Percentiles rank a stretch among this genome's conserved stretches.
phyloP scores from a whole-genome alignment of 2,797 vertebrate genomes.

The Denticeps clupeoides region DNA sequence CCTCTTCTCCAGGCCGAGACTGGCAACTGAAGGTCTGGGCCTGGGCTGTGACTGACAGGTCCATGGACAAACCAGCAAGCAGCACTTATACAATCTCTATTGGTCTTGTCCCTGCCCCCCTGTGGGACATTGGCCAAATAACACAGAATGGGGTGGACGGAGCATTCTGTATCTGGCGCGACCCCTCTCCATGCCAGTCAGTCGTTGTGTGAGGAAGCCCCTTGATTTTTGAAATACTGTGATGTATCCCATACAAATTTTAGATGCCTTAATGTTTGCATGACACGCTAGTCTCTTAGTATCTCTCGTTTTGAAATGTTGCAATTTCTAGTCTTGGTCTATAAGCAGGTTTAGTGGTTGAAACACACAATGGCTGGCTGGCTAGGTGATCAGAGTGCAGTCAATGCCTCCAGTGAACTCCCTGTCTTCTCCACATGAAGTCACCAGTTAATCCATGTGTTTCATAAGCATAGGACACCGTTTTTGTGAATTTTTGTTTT shows the following conservation, averaged over 20 bases:
- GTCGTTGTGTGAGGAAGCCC: constrained; percentile 91
- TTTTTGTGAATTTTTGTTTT: constrained; percentile 38
- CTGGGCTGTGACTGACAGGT: constrained; percentile 50
- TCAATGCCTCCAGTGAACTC: constrained; percentile 34
- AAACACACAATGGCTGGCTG: constrained; percentile 78
- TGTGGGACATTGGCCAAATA: constrained; percentile 52
- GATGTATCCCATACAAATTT: constrained; percentile 82
- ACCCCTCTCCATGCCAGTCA: constrained; percentile 77
- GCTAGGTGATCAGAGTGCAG: constrained; percentile 49
- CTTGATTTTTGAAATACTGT: constrained; percentile 89
- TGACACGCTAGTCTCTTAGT: constrained; percentile 89
- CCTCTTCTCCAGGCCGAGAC: constrained; percentile 97
- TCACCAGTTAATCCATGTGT: constrained; percentile 45
- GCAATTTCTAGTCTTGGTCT: constrained; percentile 76
- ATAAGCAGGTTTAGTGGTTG: constrained; percentile 46
- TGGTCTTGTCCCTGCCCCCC: constrained; percentile 24
- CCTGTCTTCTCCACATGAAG: constrained; percentile 44
- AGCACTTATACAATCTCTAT: constrained; percentile 67
- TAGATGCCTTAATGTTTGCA: constrained; percentile 99
- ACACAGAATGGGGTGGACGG: constrained; percentile 55
- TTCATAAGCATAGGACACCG: constrained; percentile 56
- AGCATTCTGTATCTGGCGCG: constrained; percentile 61
- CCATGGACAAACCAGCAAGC: constrained; percentile 80
- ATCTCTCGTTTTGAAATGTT: constrained; percentile 50
- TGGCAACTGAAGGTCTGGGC: constrained; percentile 76